phyloP scores from a whole-genome alignment of 2,797 vertebrate species.

The Takifugu rubripes region DNA sequence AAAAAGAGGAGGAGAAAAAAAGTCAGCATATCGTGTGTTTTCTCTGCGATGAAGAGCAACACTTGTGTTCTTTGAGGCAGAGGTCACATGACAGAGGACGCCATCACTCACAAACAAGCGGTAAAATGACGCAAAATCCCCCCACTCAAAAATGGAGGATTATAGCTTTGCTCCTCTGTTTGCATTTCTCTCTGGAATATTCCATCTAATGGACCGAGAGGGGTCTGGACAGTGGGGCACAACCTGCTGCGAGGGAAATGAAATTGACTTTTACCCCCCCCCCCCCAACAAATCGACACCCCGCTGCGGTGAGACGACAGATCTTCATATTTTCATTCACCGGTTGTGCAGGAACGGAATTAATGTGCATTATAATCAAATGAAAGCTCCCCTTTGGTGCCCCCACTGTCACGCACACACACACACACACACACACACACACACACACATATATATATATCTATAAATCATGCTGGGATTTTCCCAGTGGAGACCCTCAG shows the following conservation, averaged over 20 bases:
- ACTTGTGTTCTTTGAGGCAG: neutral
- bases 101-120: too few relatives aligned
- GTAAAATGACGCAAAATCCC: too few relatives aligned
- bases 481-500: too few relatives aligned
- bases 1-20: too few relatives aligned
- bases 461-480: constrained; percentile 2
- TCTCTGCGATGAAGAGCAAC: too few relatives aligned
- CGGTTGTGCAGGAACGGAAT: constrained; percentile 6
- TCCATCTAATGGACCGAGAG: constrained; percentile 36
- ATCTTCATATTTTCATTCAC: constrained; percentile 20
- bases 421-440: too few relatives aligned
- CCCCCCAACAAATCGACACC: constrained; percentile 50
- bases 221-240: constrained; percentile 44
- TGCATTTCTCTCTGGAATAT: constrained; percentile 26
- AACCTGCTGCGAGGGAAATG: constrained; percentile 61
- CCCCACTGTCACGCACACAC: neutral
- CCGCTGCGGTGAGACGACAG: constrained; percentile 44
- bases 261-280: constrained; percentile 46
- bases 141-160: too few relatives aligned
- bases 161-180: too few relatives aligned
- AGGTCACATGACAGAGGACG: too few relatives aligned
- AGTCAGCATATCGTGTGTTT: neutral
- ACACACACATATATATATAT: too few relatives aligned
- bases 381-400: constrained; percentile 5
- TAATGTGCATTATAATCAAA: constrained; percentile 10